phyloP scores from a whole-genome alignment of 2,113 vertebrate genomes.

The Tragelaphus imberbis region DNA sequence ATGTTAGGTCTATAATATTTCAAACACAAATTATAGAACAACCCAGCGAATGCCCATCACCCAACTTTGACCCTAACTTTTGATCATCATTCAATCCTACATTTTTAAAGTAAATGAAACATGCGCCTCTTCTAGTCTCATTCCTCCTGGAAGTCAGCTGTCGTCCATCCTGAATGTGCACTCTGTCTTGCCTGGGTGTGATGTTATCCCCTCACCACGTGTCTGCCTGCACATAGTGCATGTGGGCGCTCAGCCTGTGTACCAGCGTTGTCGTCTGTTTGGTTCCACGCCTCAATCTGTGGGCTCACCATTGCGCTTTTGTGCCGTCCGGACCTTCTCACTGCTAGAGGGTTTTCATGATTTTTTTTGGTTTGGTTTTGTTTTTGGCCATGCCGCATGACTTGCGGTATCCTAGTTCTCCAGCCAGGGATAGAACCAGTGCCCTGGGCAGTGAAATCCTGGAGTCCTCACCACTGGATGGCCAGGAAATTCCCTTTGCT shows the following conservation, averaged over 20 bases:
- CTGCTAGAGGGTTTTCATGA: not conserved
- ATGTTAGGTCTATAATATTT: not conserved
- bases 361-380: not conserved
- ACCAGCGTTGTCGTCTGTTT: accelerated
- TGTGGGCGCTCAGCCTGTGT: not conserved
- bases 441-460: not conserved
- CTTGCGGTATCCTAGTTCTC: not conserved
- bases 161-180: not conserved
- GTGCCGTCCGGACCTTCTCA: not conserved
- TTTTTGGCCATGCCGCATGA: not conserved
- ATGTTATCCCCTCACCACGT: not conserved
- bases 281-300: not conserved
- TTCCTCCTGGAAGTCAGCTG: not conserved
- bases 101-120: not conserved
- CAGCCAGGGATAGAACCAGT: not conserved
- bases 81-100: not conserved
- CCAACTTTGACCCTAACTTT: not conserved
- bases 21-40: not conserved
- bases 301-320: accelerated
- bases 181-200: not conserved
- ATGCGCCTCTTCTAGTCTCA: not conserved
- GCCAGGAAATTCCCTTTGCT: not conserved
- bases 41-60: not conserved
- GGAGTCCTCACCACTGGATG: not conserved
- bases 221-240: accelerated